Evolutionary conservation across 2,797 vertebrate genomes (phyloP).

Genomic region (Myoxocephalus aenaeus): DNA sequence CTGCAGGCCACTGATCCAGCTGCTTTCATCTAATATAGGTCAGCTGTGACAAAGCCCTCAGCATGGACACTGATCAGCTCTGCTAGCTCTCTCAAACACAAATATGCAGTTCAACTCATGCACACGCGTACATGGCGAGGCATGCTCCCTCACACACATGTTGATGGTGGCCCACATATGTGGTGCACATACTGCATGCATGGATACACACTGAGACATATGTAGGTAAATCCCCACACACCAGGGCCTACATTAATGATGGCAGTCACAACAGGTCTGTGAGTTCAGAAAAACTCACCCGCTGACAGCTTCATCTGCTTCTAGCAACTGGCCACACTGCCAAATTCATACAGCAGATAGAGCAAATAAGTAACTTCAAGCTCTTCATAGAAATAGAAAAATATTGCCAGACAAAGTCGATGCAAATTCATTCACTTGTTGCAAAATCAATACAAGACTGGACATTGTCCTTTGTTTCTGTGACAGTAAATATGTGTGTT

Average conservation of each 20-base stretch:
- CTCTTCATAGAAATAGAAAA: constrained; percentile 14
- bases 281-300: not conserved
- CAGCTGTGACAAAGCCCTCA: constrained; percentile 81
- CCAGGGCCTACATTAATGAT: not conserved
- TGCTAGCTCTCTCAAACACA: constrained; percentile 37
- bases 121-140: constrained; percentile 9
- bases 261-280: not conserved
- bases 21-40: constrained; percentile 85
- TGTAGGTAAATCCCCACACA: constrained; percentile 31
- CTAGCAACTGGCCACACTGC: constrained; percentile 10
- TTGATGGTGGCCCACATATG: not conserved
- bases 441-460: constrained; percentile 35
- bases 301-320: constrained; percentile 12
- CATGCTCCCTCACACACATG: not conserved
- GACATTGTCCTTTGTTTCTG: constrained; percentile 16
- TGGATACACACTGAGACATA: constrained; percentile 7
- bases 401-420: constrained; percentile 16
- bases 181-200: not conserved
- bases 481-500: constrained; percentile 13
- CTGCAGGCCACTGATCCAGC: constrained; percentile 82
- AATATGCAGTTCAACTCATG: constrained; percentile 41
- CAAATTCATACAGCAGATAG: constrained; percentile 1
- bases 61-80: constrained; percentile 78
- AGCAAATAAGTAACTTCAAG: constrained; percentile 30
- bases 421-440: constrained; percentile 47